A percentile compares a stretch with the other conserved stretches of the same genome.
phyloP scores from a whole-genome alignment of 2,113 vertebrate species.

The Eupsittula cactorum region DNA sequence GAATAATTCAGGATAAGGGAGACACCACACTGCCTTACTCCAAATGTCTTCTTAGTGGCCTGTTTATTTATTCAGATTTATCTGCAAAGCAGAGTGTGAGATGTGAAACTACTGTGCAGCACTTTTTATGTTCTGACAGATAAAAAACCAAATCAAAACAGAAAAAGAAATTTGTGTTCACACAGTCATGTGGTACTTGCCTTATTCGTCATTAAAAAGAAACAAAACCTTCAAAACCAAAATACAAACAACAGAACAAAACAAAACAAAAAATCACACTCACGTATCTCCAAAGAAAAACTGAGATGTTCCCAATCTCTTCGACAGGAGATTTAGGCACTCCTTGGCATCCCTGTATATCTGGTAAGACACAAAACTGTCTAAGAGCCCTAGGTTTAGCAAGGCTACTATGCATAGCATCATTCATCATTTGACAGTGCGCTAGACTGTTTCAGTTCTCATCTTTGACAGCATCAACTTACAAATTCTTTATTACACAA shows the following conservation, averaged over 20 bases:
- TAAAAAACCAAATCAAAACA: background rate
- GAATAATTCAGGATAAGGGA: background rate
- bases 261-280: conserved; percentile 64
- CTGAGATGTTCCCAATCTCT: conserved; percentile 88
- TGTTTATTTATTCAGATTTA: background rate
- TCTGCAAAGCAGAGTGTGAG: background rate
- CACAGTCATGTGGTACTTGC: background rate
- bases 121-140: background rate
- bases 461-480: background rate
- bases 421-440: background rate
- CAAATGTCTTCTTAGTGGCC: background rate
- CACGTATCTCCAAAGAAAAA: conserved; percentile 95
- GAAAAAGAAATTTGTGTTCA: background rate
- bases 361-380: conserved; percentile 74
- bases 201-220: background rate
- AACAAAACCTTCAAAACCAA: background rate
- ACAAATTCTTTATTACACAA: background rate
- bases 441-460: background rate
- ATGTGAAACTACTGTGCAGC: background rate
- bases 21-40: background rate
- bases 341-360: conserved; percentile 98
- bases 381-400: background rate
- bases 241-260: background rate
- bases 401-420: background rate
- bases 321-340: conserved; percentile 94